These are phyloP conservation scores for Aricia artaxerxes DNA, from an alignment of 2,888 invertebrate genomes.

Conservation along the genomic window DNA sequence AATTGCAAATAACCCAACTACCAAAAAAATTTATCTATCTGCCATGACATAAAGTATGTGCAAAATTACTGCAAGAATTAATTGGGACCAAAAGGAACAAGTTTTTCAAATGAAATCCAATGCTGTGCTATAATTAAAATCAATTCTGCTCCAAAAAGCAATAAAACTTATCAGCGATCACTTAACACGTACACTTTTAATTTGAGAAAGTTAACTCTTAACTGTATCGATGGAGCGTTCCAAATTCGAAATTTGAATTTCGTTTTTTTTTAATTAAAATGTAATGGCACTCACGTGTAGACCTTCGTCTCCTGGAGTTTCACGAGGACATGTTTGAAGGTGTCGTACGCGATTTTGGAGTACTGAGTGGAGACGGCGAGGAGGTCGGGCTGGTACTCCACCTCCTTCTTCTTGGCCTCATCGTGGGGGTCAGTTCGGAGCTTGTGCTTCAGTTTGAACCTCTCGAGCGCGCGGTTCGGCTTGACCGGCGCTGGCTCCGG, in stretches of 20 bases:
- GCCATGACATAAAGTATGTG: too few species aligned
- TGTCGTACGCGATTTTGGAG: slow-evolving; percentile 65
- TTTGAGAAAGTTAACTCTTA: neutral
- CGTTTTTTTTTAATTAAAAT: neutral
- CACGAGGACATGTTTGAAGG: slow-evolving; percentile 58
- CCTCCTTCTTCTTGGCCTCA: slow-evolving; percentile 61
- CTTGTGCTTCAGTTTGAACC: slow-evolving; percentile 72
- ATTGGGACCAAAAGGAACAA: too few species aligned
- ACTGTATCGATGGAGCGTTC: neutral
- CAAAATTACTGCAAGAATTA: too few species aligned
- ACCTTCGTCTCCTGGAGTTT: slow-evolving; percentile 68
- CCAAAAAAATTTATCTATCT: too few species aligned
- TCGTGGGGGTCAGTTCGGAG: slow-evolving; percentile 63
- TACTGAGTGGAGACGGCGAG: slow-evolving; percentile 73
- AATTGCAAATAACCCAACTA: too few species aligned
- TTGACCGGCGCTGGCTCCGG: slow-evolving; percentile 48
- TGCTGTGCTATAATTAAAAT: neutral
- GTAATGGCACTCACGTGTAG: slow-evolving; percentile 68
- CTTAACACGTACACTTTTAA: neutral
- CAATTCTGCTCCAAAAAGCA: neutral
- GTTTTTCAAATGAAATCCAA: neutral
- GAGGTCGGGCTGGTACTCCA: slow-evolving; percentile 71
- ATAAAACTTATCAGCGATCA: neutral
- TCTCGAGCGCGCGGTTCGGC: slow-evolving; percentile 54
- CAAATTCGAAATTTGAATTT: neutral